Conservation (phyloP, 2,888 invertebrate species). For the Adelphocoris suturalis region DNA sequence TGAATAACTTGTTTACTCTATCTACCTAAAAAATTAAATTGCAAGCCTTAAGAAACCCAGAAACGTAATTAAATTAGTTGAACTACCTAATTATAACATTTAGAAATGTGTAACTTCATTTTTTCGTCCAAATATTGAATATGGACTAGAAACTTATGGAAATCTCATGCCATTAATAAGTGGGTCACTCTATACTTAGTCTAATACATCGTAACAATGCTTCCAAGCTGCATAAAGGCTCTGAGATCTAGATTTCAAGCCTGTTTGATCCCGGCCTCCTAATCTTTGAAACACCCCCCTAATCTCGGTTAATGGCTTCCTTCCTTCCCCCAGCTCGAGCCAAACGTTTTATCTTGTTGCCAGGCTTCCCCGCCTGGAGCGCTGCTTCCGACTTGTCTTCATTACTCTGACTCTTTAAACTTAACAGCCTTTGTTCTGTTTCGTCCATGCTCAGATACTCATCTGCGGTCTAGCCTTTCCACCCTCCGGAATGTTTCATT, state of each 20-base stretch:
- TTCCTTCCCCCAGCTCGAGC: conserved; percentile 52
- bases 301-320: conserved; percentile 66
- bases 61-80: no score
- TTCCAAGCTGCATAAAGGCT: not conserved
- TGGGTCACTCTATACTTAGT: not conserved
- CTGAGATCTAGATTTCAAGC: not conserved
- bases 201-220: not conserved
- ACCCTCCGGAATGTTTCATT: no score
- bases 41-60: no score
- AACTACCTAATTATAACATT: no score
- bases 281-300: conserved; percentile 2
- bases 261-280: conserved; percentile 15
- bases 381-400: conserved; percentile 40
- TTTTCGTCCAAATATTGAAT: no score
- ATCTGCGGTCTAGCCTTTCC: no score
- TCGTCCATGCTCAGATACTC: not conserved
- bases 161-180: not conserved
- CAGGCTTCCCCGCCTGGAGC: conserved; percentile 11
- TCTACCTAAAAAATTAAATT: no score
- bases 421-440: not conserved
- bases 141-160: no score
- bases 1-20: no score
- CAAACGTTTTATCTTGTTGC: conserved; percentile 61
- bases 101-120: no score
- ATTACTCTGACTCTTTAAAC: not conserved